Evolutionary conservation across 2,113 vertebrate species (phyloP), one percentile per base, ranked within the genome.

Genomic region (Psettodes erumei): DNA sequence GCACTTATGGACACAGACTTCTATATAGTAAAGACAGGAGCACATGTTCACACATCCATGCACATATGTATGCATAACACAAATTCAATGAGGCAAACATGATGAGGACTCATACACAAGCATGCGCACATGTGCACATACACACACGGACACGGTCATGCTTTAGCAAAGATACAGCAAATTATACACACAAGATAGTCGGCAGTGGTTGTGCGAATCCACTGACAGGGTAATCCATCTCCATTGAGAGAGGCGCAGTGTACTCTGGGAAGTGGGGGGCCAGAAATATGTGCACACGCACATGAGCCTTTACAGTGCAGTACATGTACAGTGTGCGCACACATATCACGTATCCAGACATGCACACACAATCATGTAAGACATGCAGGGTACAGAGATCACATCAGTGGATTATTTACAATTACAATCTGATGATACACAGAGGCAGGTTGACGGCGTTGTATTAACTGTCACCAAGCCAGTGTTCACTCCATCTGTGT

Each of bases 171-270:
- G 23, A 74, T 37, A 69, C 25, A 63, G 56, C 74, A 75, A 67
- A 81, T 82, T 76, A 76, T 27, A 74, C 64, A 71, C 69, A 79
- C 12, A 58, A 48, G 61, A 67, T 74, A 47, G 32, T 72, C 55
- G 67, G 69, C 63, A 75, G 62, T 68, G 61, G 74, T 62, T 69
- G 61, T 63, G 82, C 53, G 37, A 65, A 37, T 59, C 45, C 35
- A 50, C 76, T 84, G 87, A 90, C 88, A 85, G 75, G 76, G 81
- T 83, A 80, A 92, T 92, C 81, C 70, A 83, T 90, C 84, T 89
- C 73, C 73, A 85, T 83, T 87, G 81, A 12, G 65, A 12, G 65
- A 50, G 61, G 64, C 79, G 60, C 66, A 65, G 61, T 19, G 67
- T 67, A 61, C 77, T 78, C 60, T 71, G 42, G 48, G 47, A 68